Evolutionary conservation across 2,113 vertebrate species (phyloP), one percentile per base, ranked within the genome.

Genomic region (Petaurus breviceps): DNA sequence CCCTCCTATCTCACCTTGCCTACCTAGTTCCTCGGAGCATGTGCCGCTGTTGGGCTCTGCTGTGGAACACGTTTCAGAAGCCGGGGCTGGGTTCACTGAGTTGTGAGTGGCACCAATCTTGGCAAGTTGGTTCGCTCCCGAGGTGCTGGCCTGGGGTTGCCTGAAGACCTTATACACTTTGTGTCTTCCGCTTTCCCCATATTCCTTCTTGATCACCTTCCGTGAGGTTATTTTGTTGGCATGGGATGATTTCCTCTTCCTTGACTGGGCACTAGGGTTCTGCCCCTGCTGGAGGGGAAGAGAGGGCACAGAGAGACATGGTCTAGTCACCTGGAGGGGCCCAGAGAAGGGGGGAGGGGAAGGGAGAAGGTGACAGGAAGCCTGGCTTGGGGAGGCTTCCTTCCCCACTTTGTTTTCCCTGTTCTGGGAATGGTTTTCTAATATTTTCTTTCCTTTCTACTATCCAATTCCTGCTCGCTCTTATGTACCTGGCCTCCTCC

Each of bases 181-280:
- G 10, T 49, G 50, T 96, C 94, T 19, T 92, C 92, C 31, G 92
- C 90, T 50, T 0, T 47, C n/a, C 0, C 91, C 37, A 0, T 3
- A 37, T 24, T 99, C 98, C 96, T 98, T 89, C 95, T 99, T 99
- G 96, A 98, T 89, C 0, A 95, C 0, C 51, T 99, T 99, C 89
- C 97, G 1, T 92, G 0, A 93, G 94, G 4, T 92, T 8, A 94
- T 97, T 97, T 0, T 93, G 22, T 98, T 97, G 0, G 2, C 0
- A 0, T 94, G 93, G 51, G 0, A 14, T 0, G 0, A 12, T 0
- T 49, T 94, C 46, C 97, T 96, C 97, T 97, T 99, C 31, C 68
- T 43, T 11, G 68, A 23, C 7, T n/a, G 68, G 68, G 7, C 0
- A 46, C 7, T 37, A 12, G 0, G 25, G 0, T 0, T 25, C 9